phyloP scores from a whole-genome alignment of 1,140 invertebrate genomes.

The Halesus radiatus region DNA sequence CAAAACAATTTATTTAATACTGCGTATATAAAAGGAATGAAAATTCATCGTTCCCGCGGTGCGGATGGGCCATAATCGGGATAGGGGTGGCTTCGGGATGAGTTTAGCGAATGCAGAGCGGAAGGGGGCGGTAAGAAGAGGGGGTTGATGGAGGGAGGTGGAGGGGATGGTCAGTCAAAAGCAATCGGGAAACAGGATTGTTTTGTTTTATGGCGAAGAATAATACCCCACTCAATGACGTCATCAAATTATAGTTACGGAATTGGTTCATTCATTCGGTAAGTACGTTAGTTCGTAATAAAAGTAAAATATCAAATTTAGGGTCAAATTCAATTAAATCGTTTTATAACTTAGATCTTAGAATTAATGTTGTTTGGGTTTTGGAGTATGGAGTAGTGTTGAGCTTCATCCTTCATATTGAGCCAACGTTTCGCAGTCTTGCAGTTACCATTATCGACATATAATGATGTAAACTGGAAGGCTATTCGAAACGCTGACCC shows the following conservation, averaged over 20 bases:
- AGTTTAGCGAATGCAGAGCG: conserved; percentile 24
- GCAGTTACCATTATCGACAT: too few species aligned
- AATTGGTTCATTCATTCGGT: background rate
- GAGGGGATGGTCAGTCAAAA: conserved; percentile 43
- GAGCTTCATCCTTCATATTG: too few species aligned
- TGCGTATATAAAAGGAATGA: too few species aligned
- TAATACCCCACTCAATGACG: conserved; percentile 5
- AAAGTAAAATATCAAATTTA: background rate
- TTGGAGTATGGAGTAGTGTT: too few species aligned
- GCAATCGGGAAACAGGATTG: conserved; percentile 37
- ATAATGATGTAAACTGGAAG: too few species aligned
- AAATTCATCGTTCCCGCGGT: background rate
- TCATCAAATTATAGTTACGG: conserved; percentile 20
- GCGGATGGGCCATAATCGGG: conserved; percentile 1
- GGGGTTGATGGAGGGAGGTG: background rate
- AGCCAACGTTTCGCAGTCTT: too few species aligned
- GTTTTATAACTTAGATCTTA: too few species aligned
- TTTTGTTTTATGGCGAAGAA: conserved; percentile 43
- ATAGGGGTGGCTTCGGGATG: background rate
- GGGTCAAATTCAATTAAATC: background rate
- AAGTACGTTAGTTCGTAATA: too few species aligned
- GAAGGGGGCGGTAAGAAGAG: background rate
- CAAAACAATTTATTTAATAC: background rate
- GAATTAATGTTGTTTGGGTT: too few species aligned
- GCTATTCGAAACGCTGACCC: too few species aligned